Conservation (phyloP, 1,140 invertebrate genomes). For the Euwallacea fornicatus region DNA sequence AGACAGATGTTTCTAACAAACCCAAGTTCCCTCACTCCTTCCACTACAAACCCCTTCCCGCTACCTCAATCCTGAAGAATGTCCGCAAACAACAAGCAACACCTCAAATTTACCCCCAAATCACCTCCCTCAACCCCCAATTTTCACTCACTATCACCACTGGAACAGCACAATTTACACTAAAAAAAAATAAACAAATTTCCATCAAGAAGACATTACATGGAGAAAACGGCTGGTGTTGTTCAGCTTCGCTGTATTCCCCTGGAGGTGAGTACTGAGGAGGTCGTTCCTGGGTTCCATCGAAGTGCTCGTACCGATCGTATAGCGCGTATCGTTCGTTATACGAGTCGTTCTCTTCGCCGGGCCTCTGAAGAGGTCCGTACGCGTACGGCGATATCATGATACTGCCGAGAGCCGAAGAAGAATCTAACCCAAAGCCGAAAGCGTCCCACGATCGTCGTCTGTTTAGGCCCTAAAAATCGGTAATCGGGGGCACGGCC, state of each 20-base stretch:
- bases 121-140: constrained; percentile 4
- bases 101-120: neutral
- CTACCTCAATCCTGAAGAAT: neutral
- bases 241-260: constrained; percentile 27
- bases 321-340: constrained; percentile 34
- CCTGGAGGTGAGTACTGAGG: constrained; percentile 32
- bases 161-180: no score
- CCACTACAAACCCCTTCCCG: neutral
- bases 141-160: neutral
- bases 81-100: neutral
- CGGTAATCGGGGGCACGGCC: constrained; percentile 28
- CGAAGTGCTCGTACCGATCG: constrained; percentile 32
- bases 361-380: constrained; percentile 40
- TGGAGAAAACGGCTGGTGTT: constrained; percentile 23
- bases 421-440: constrained; percentile 2
- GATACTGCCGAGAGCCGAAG: constrained; percentile 32
- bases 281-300: constrained; percentile 2
- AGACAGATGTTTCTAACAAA: constrained; percentile 3
- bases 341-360: constrained; percentile 24
- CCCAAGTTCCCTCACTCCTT: neutral
- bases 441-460: constrained; percentile 17
- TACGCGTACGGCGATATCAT: constrained; percentile 45
- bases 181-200: no score
- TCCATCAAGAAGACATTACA: constrained; percentile 3
- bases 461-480: constrained; percentile 30